A percentile compares a stretch with the other conserved stretches of the same genome.
phyloP scores from a whole-genome alignment of 2,113 vertebrate species.

The Hippoglossus stenolepis region DNA sequence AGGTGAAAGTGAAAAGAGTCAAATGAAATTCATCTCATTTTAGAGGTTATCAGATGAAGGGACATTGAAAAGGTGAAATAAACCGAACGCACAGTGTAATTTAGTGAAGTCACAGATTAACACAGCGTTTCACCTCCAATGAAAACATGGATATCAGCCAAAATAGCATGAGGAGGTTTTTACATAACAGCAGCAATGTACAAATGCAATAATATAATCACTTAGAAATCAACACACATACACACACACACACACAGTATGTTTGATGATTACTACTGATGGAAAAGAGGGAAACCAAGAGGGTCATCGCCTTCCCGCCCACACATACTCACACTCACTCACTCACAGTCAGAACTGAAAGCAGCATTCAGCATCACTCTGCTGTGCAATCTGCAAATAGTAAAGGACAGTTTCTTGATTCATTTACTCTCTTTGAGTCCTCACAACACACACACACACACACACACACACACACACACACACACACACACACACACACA shows the following conservation, averaged over 20 bases:
- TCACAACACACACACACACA: constrained; percentile 10
- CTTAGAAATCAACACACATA: not conserved
- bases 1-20: not conserved
- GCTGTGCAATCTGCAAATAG: constrained; percentile 8
- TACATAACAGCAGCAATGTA: not conserved
- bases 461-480: constrained; percentile 1
- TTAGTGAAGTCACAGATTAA: constrained; percentile 14
- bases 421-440: not conserved
- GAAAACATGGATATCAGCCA: not conserved
- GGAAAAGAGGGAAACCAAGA: constrained; percentile 18
- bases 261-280: constrained; percentile 7
- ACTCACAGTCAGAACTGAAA: no score
- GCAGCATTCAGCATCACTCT: not conserved
- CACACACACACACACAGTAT: not conserved
- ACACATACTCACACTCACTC: not conserved
- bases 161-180: constrained; percentile 1
- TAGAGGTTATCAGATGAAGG: not conserved
- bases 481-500: constrained; percentile 7
- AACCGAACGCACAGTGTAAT: not conserved
- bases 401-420: constrained; percentile 22
- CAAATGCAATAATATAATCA: constrained; percentile 3
- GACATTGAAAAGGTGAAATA: not conserved
- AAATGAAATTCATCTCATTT: not conserved
- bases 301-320: not conserved
- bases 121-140: constrained; percentile 2